Base-by-base conservation (phyloP, 1,140 invertebrate species). In the Calliphora vicina region DNA sequence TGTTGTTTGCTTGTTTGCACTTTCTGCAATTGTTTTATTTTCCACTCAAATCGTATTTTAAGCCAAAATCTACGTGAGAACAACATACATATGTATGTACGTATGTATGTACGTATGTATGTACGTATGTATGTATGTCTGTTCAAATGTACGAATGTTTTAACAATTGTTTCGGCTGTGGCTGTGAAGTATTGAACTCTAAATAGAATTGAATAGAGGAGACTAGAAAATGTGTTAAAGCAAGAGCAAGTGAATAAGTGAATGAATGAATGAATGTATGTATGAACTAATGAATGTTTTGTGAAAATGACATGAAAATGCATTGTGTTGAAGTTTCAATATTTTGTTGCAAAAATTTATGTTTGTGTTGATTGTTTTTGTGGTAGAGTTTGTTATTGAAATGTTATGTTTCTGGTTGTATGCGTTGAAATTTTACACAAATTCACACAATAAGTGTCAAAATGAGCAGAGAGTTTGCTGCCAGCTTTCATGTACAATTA, bases 11-110 rank as follows among this genome's bases (percentile, higher is more conserved):
- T 82, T 82, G 81, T 74, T 12, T 73, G 43, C 67, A 35, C 29
- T 74, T 42, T 43, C 35, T 74, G 20, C 35, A 74, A 82, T 82
- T 50, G 81, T 42, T 25, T 26, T 25, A 71, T 72, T 82, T 82
- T 82, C 13, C 61, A 74, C 72, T n/a, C 61, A 26, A 26, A 71
- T 73, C 26, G 71, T 67, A 42, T 72, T 82, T 35, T 45, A 81
- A 72, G 35, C 42, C 42, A 82, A 73, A 20, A 35, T 71, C 12
- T 57, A 35, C 35, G 35, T 35, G 35, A 35, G 13, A 57, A 10
- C 42, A 35, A 25, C 27, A 25, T 57, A n/a, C n/a, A 20, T 43
- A 72, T 57, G 17, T 67, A 71, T 57, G 71, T 71, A 42, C 57
- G 35, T 71, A 71, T 17, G 20, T 29, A 81, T 25, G 26, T 10